phyloP scores from a whole-genome alignment of 2,113 vertebrate genomes.

The Grallaria varia region DNA sequence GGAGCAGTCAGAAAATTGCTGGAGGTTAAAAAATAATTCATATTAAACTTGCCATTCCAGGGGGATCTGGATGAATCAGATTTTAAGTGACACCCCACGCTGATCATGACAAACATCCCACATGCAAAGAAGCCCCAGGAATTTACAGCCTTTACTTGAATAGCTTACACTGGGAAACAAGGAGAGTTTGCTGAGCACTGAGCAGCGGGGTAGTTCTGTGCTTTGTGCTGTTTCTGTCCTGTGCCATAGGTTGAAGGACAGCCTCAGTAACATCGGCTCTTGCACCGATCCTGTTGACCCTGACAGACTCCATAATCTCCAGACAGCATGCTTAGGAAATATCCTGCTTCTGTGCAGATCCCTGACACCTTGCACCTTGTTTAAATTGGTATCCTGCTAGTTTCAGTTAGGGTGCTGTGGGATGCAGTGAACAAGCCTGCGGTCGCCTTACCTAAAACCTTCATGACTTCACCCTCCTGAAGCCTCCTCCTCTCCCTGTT shows the following conservation, averaged over 20 bases:
- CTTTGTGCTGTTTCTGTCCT: not conserved
- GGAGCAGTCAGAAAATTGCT: slow-evolving; percentile 37
- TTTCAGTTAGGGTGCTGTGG: not conserved
- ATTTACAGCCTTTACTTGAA: not conserved
- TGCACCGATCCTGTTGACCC: not conserved
- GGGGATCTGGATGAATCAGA: slow-evolving; percentile 31
- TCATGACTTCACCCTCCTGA: not conserved
- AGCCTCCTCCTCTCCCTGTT: not conserved
- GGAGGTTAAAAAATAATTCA: slow-evolving; percentile 37
- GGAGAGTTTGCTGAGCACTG: not conserved
- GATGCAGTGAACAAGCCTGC: not conserved
- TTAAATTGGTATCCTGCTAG: not conserved
- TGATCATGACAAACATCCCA: not conserved
- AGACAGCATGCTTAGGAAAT: not conserved
- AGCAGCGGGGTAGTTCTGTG: not conserved
- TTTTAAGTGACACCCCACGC: slow-evolving; percentile 40
- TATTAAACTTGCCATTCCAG: slow-evolving; percentile 35
- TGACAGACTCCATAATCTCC: not conserved
- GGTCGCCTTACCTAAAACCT: not conserved
- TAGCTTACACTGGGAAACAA: not conserved
- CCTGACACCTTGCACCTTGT: not conserved
- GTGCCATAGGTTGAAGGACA: not conserved
- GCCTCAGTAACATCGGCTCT: not conserved
- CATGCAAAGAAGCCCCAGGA: slow-evolving; percentile 21
- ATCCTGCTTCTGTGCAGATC: not conserved